Conservation (phyloP, 2,888 invertebrate species). For the Phengaris arion region DNA sequence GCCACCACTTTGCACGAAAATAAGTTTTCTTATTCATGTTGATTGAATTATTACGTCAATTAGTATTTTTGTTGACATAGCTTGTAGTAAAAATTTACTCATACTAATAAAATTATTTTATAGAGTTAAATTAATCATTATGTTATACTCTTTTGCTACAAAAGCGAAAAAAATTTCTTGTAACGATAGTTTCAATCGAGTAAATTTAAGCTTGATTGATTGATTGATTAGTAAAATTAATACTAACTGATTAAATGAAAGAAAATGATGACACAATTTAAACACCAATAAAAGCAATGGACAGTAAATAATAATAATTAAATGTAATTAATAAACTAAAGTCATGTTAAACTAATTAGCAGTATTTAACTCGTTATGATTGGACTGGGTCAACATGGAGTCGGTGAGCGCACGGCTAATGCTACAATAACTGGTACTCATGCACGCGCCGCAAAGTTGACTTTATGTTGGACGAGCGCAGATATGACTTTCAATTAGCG, state of each 20-base stretch:
- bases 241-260: neutral
- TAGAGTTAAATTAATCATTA: too few relatives aligned
- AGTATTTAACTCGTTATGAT: neutral
- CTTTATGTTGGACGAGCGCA: neutral
- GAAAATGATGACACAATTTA: neutral
- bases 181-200: neutral
- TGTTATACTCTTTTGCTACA: too few relatives aligned
- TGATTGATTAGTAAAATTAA: neutral
- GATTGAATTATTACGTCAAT: neutral
- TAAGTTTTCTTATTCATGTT: neutral
- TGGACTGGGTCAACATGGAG: neutral
- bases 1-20: neutral
- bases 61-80: neutral
- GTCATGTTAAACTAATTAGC: constrained; percentile 18
- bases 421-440: neutral
- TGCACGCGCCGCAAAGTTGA: constrained; percentile 37
- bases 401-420: neutral
- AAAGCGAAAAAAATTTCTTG: neutral
- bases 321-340: constrained; percentile 3
- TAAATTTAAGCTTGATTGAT: too few relatives aligned
- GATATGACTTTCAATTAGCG: constrained; percentile 36
- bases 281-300: neutral
- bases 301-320: neutral
- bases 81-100: neutral
- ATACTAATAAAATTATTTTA: too few relatives aligned